A percentile compares a stretch with the other conserved stretches of the same genome.
Conservation (phyloP, 2,888 invertebrate species). For the Pelosia muscerda region DNA sequence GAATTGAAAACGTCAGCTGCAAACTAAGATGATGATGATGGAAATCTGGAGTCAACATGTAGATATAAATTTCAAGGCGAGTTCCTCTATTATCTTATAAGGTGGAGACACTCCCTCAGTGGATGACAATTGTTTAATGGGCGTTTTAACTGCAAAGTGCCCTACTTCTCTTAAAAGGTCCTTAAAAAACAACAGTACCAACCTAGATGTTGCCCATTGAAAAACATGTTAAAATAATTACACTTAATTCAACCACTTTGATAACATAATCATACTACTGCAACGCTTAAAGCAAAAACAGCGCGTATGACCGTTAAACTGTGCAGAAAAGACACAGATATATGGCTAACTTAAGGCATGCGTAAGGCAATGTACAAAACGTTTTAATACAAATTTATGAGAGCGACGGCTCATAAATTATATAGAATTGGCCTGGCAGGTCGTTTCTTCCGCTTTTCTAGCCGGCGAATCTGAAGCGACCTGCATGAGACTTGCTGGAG, state of each 20-base stretch:
- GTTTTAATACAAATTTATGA: too few species aligned
- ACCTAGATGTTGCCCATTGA: neutral
- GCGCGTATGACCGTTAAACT: neutral
- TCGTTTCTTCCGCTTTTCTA: too few species aligned
- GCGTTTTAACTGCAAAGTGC: conserved; percentile 1
- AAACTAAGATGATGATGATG: too few species aligned
- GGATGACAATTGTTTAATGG: neutral
- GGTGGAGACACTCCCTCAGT: neutral
- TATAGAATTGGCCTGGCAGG: too few species aligned
- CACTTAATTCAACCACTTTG: neutral
- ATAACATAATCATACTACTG: conserved; percentile 5
- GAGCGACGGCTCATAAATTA: too few species aligned
- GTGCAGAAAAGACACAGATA: neutral
- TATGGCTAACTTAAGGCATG: too few species aligned
- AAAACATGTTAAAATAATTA: neutral
- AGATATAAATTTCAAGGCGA: neutral
- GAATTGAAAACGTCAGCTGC: too few species aligned
- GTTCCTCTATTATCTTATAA: neutral
- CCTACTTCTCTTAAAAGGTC: neutral
- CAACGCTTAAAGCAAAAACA: conserved; percentile 4
- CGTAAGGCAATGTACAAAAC: too few species aligned
- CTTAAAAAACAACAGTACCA: neutral
- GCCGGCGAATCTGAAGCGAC: too few species aligned
- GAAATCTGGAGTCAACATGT: neutral
- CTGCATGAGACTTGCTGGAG: too few species aligned